Evolutionary conservation across 2,888 invertebrate genomes (phyloP).

Genomic region (Fabriciana adippe): DNA sequence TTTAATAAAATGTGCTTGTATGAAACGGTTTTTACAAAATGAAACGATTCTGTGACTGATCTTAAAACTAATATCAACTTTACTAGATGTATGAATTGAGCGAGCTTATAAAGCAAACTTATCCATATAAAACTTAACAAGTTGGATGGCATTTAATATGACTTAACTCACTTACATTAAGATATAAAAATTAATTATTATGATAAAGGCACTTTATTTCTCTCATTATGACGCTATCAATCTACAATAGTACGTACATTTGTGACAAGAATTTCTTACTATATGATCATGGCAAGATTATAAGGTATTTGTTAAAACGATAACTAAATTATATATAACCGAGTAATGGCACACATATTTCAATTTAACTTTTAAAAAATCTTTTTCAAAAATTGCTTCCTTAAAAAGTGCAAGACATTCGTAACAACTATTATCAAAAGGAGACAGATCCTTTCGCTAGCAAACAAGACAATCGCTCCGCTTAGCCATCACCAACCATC

Average conservation of each 20-base stretch:
- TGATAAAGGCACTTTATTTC: conserved; percentile 77
- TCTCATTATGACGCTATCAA: conserved; percentile 62
- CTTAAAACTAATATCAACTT: conserved; percentile 69
- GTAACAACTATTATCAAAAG: conserved; percentile 44
- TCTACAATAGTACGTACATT: conserved; percentile 61
- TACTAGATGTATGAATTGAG: conserved; percentile 79
- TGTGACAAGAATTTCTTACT: conserved; percentile 80
- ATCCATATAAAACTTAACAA: conserved; percentile 80
- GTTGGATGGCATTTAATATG: conserved; percentile 82
- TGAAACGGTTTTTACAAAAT: conserved; percentile 39
- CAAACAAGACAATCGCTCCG: conserved; percentile 50
- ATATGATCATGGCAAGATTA: conserved; percentile 82
- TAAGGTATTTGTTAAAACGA: conserved; percentile 81
- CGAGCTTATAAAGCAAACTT: conserved; percentile 78
- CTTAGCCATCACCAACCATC: conserved; percentile 65
- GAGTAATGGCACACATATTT: conserved; percentile 79
- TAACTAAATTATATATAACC: conserved; percentile 75
- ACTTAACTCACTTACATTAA: conserved; percentile 79
- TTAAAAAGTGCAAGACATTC: conserved; percentile 46
- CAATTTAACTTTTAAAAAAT: conserved; percentile 46
- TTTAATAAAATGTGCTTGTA: conserved; percentile 25
- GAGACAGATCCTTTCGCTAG: conserved; percentile 50
- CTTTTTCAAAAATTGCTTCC: conserved; percentile 36
- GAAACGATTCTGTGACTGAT: conserved; percentile 48
- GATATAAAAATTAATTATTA: conserved; percentile 72